These are phyloP conservation scores for Prionace glauca DNA, from an alignment of 2,797 vertebrate species.

Conservation along the genomic window DNA sequence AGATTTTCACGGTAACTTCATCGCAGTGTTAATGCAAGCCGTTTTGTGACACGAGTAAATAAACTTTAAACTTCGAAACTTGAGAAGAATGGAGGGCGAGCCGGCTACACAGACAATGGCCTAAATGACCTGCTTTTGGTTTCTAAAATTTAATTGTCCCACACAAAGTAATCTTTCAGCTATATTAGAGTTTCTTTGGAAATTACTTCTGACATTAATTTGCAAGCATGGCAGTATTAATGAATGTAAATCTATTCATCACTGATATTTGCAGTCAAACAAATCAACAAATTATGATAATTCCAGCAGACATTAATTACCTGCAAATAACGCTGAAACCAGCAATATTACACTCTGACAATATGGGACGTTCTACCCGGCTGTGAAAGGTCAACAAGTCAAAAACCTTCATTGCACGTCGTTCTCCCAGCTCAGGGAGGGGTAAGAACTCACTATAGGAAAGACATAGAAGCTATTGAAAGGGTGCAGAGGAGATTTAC, in stretches of 20 bases:
- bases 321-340: background rate
- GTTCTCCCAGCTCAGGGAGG: background rate
- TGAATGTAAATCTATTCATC: background rate
- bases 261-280: background rate
- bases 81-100: too few relatives aligned
- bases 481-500: too few relatives aligned
- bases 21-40: too few relatives aligned
- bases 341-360: background rate
- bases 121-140: background rate
- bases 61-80: too few relatives aligned
- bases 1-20: too few relatives aligned
- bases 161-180: background rate
- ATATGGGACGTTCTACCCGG: background rate
- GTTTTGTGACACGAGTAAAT: too few relatives aligned
- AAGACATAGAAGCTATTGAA: too few relatives aligned
- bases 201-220: conserved; percentile 2
- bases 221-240: background rate
- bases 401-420: background rate
- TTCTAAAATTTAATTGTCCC: background rate
- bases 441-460: too few relatives aligned
- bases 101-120: background rate
- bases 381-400: background rate
- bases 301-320: background rate
- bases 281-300: background rate
- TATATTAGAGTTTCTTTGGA: background rate